These are phyloP conservation scores for Sarcophaga peregrina DNA, from an alignment of 1,140 invertebrate genomes.

Conservation along the genomic window DNA sequence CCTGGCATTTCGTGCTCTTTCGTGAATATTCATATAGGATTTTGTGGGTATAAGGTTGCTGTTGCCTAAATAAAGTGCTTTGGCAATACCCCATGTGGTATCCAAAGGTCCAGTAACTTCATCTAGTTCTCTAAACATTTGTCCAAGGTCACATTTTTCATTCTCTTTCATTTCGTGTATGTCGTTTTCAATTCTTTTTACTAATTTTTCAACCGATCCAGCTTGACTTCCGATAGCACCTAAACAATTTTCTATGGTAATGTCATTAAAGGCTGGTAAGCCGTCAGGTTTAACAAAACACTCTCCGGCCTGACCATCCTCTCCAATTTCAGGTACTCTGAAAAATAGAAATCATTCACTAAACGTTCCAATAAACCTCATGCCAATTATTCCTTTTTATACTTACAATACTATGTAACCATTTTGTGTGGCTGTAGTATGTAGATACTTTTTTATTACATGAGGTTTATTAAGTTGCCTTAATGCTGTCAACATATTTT, in stretches of 20 bases:
- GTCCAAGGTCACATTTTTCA: slow-evolving; percentile 69
- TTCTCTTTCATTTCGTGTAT: slow-evolving; percentile 44
- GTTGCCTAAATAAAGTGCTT: slow-evolving; percentile 84
- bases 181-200: slow-evolving; percentile 68
- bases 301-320: slow-evolving; percentile 80
- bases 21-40: slow-evolving; percentile 79
- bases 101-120: slow-evolving; percentile 77
- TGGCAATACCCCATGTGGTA: slow-evolving; percentile 87
- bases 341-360: neutral
- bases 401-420: slow-evolving; percentile 65
- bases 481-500: slow-evolving; percentile 57
- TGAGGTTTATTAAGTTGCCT: slow-evolving; percentile 48
- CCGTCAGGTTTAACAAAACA: slow-evolving; percentile 78
- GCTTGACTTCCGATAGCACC: slow-evolving; percentile 84
- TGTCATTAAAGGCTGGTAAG: slow-evolving; percentile 81
- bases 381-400: neutral
- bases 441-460: slow-evolving; percentile 50
- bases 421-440: slow-evolving; percentile 50
- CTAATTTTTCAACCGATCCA: slow-evolving; percentile 82
- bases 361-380: neutral
- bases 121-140: slow-evolving; percentile 84
- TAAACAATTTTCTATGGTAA: slow-evolving; percentile 85
- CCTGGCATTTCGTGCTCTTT: slow-evolving; percentile 75
- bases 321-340: slow-evolving; percentile 91
- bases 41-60: slow-evolving; percentile 82